These are phyloP conservation scores for Heliconius ismenius DNA, from an alignment of 2,888 invertebrate genomes.

Conservation along the genomic window DNA sequence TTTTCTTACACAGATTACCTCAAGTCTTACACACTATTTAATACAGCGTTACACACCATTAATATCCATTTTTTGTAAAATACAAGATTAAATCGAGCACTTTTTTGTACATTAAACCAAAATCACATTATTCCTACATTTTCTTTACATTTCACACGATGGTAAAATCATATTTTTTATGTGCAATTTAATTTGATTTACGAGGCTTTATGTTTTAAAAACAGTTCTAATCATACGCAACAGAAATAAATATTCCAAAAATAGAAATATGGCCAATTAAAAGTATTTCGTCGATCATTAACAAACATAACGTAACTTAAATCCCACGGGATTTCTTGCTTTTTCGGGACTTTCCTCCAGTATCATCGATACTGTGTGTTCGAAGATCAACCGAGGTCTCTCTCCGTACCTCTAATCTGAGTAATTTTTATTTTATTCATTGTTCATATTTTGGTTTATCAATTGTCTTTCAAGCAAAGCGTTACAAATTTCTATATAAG, in stretches of 20 bases:
- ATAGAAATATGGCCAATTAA: neutral
- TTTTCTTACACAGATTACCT: slow-evolving; percentile 31
- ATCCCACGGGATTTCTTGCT: neutral
- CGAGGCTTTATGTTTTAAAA: neutral
- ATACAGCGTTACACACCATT: slow-evolving; percentile 37
- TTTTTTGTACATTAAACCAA: slow-evolving; percentile 19
- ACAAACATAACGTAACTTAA: neutral
- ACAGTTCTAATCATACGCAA: neutral
- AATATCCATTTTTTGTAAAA: slow-evolving; percentile 37
- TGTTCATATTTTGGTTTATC: neutral
- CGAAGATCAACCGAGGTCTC: neutral
- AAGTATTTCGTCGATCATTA: neutral
- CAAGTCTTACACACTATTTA: slow-evolving; percentile 40
- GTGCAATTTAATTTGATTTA: neutral
- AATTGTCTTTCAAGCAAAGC: neutral
- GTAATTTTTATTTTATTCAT: neutral
- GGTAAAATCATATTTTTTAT: neutral
- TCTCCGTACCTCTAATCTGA: neutral
- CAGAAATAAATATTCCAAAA: neutral
- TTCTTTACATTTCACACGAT: neutral
- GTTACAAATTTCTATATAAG: neutral
- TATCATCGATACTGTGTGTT: neutral
- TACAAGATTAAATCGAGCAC: slow-evolving; percentile 22
- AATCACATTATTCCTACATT: neutral
- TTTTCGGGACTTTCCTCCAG: neutral